Percentiles rank a stretch among this genome's conserved stretches.
Evolutionary conservation across 2,113 vertebrate species (phyloP).

Genomic region (Phrynocephalus versicolor): DNA sequence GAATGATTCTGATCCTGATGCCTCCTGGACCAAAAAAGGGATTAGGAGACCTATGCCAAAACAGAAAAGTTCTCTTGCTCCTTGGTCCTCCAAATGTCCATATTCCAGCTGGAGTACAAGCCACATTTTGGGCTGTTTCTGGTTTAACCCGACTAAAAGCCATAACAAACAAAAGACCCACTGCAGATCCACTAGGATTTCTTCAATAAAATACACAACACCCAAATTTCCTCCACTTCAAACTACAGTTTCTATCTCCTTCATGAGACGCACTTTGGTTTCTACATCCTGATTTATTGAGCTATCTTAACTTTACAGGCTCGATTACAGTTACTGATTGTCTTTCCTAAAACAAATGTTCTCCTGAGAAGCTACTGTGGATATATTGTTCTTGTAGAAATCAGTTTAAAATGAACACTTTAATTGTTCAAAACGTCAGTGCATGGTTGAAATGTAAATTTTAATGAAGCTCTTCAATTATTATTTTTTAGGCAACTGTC

Average conservation of each 20-base stretch:
- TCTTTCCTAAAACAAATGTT: background rate
- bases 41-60: too few relatives aligned
- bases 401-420: constrained; percentile 3
- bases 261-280: background rate
- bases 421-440: constrained; percentile 18
- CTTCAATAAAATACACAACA: background rate
- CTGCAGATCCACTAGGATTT: background rate
- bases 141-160: background rate
- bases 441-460: constrained; percentile 6
- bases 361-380: background rate
- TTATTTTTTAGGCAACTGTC: constrained; percentile 4
- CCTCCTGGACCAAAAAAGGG: too few relatives aligned
- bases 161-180: background rate
- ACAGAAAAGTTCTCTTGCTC: too few relatives aligned
- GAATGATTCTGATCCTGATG: too few relatives aligned
- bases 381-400: background rate
- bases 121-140: too few relatives aligned
- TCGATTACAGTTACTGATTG: constrained; percentile 2
- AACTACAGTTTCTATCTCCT: background rate
- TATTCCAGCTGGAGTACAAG: too few relatives aligned
- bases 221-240: background rate
- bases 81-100: too few relatives aligned
- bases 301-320: background rate
- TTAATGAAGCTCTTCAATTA: constrained; percentile 26
- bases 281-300: background rate